Base-by-base conservation (phyloP, 2,888 invertebrate genomes). In the Tupiocoris notatus region DNA sequence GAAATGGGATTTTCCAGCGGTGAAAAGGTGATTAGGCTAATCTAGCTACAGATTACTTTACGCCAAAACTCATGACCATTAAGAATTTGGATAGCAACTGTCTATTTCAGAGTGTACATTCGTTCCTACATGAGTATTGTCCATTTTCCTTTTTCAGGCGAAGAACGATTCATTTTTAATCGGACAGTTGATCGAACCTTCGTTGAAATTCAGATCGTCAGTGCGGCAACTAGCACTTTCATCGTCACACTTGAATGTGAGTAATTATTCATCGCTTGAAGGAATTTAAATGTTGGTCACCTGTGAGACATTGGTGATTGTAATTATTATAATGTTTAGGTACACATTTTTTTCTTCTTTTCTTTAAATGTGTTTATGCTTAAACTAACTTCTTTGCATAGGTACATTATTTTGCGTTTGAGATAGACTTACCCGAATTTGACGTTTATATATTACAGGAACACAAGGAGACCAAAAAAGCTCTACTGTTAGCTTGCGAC, bases 401-500 rank as follows among this genome's bases (percentile, higher is more conserved):
- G n/a, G n/a, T n/a, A n/a, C n/a, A n/a, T n/a, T n/a, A n/a, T n/a
- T n/a, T n/a, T n/a, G n/a, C n/a, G n/a, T n/a, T n/a, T n/a, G n/a
- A n/a, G n/a, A n/a, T n/a, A n/a, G n/a, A n/a, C n/a, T n/a, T 9
- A 54, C 12, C 54, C 9, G 54, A 54, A 12, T 12, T 54, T 7
- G 54, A 54, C 12, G 54, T 59, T 7, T 63, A 20, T 20, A 7
- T 25, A n/a, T 73, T 78, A 2, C 67, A 75, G 77, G 75, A 74
- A n/a, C 25, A 57, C 17, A 21, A 20, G 54, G 61, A 74, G 17
- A 25, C 12, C 20, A 78, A 77, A 57, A 64, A 76, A 77, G 57
- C 87, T 59, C 81, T 91, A 21, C 84, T 92, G 75, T 83, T 82
- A 78, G 87, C 89, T 18, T 92, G 92, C 84, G 93, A 93, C 83